These are phyloP conservation scores for Rostratula benghalensis DNA, from an alignment of 2,113 vertebrate genomes.

Conservation along the genomic window DNA sequence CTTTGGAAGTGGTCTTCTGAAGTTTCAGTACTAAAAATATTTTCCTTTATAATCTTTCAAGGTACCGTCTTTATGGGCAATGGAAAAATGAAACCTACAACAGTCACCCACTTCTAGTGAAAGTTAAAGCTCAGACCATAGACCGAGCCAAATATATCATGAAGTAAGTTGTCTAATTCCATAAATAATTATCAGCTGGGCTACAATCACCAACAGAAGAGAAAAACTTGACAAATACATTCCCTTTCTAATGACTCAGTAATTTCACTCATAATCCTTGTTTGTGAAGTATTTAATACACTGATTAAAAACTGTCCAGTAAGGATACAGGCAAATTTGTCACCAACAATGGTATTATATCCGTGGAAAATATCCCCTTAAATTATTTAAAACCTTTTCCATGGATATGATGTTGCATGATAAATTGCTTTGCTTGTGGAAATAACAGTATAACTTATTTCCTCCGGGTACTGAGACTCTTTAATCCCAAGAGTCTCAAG, in stretches of 20 bases:
- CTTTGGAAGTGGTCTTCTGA: neutral
- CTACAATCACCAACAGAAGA: neutral
- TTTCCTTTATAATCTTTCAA: slow-evolving; percentile 53
- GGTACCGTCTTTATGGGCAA: slow-evolving; percentile 96
- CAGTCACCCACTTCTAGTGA: slow-evolving; percentile 92
- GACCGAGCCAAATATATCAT: slow-evolving; percentile 94
- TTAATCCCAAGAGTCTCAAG: neutral
- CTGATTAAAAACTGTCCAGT: neutral
- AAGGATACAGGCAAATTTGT: neutral
- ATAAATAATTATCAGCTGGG: neutral
- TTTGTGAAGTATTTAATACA: neutral
- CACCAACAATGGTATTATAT: neutral
- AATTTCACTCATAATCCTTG: neutral
- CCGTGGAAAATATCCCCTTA: neutral
- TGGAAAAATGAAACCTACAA: slow-evolving; percentile 99
- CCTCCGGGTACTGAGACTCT: neutral
- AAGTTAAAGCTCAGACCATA: slow-evolving; percentile 97
- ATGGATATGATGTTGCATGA: neutral
- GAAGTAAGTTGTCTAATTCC: slow-evolving; percentile 85
- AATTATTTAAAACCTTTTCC: neutral
- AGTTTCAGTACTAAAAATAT: neutral
- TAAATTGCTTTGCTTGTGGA: neutral
- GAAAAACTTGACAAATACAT: neutral
- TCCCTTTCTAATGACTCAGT: neutral
- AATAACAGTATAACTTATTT: neutral